phyloP scores from a whole-genome alignment of 1,140 invertebrate species.

The Drosophila bocki region DNA sequence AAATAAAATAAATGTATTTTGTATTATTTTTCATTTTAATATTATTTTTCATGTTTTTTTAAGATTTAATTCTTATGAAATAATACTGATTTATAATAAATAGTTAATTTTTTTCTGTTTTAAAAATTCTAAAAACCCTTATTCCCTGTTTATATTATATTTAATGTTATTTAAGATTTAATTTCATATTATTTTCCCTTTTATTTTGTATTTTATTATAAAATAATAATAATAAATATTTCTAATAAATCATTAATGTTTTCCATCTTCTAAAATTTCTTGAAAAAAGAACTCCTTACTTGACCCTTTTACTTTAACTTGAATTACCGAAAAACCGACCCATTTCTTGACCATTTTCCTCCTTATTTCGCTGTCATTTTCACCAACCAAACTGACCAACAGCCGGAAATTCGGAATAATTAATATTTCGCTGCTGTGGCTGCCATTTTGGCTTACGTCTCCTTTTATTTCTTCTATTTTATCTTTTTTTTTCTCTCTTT shows the following conservation, averaged over 20 bases:
- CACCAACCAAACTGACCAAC: constrained; percentile 21
- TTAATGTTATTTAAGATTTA: too few relatives aligned
- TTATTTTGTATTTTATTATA: too few relatives aligned
- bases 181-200: too few relatives aligned
- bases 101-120: too few relatives aligned
- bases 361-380: constrained; percentile 33
- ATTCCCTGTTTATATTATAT: too few relatives aligned
- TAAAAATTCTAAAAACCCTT: too few relatives aligned
- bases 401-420: constrained; percentile 66
- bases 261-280: background rate
- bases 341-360: background rate
- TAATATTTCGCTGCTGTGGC: constrained; percentile 54
- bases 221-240: background rate
- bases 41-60: too few relatives aligned
- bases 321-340: background rate
- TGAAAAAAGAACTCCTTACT: background rate
- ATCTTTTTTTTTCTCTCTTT: background rate
- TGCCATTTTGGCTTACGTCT: constrained; percentile 12
- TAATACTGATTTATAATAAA: background rate
- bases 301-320: too few relatives aligned
- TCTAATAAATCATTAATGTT: background rate
- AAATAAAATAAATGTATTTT: too few relatives aligned
- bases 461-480: constrained; percentile 3
- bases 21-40: too few relatives aligned
- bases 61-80: background rate